Percentiles rank a stretch among this genome's conserved stretches.
phyloP scores from a whole-genome alignment of 1,140 invertebrate species.

The Nymphalis io region DNA sequence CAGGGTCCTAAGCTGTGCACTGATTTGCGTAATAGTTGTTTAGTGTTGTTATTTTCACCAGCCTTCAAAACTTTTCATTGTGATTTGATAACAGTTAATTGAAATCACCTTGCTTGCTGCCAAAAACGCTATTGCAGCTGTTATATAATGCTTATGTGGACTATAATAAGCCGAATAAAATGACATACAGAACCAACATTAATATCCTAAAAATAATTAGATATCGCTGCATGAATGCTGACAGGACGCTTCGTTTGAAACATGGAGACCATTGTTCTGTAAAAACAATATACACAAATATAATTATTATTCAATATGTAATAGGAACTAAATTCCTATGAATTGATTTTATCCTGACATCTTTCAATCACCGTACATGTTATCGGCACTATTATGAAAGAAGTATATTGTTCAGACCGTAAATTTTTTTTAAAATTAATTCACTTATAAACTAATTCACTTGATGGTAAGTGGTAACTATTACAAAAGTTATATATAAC shows the following conservation, averaged over 20 bases:
- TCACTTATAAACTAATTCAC: too few species aligned
- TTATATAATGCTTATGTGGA: too few species aligned
- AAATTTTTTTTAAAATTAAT: too few species aligned
- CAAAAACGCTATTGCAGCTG: too few species aligned
- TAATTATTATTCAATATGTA: background rate
- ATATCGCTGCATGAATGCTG: background rate
- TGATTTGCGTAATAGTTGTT: too few species aligned
- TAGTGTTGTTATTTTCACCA: too few species aligned
- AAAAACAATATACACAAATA: background rate
- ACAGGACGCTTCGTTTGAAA: conserved; percentile 3
- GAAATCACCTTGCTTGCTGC: too few species aligned
- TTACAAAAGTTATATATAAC: too few species aligned
- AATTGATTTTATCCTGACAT: background rate
- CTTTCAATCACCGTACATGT: background rate
- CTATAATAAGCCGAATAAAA: background rate
- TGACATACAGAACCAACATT: background rate
- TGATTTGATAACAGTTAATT: too few species aligned
- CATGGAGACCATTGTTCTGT: background rate
- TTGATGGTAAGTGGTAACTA: too few species aligned
- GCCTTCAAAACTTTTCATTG: too few species aligned
- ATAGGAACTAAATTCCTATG: background rate
- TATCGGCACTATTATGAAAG: background rate
- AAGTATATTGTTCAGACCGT: background rate
- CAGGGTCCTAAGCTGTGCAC: too few species aligned
- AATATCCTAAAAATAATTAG: background rate